phyloP scores from a whole-genome alignment of 2,113 vertebrate species.

The Thalassoma bifasciatum region DNA sequence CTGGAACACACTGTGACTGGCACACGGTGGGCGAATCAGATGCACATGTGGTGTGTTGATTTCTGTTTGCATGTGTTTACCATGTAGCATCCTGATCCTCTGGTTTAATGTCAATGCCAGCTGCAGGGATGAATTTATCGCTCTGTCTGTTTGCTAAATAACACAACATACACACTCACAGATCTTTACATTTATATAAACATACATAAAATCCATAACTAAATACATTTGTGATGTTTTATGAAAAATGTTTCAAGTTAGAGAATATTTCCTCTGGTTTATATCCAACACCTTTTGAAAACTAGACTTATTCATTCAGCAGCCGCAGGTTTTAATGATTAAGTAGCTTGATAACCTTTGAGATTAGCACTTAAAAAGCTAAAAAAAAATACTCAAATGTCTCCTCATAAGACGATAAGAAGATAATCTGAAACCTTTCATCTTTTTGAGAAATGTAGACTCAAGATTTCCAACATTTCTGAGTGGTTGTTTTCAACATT shows the following conservation, averaged over 20 bases:
- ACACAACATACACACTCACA: not conserved
- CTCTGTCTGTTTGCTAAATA: not conserved
- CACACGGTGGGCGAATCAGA: conserved; percentile 16
- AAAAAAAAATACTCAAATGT: too few species aligned
- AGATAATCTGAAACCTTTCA: too few species aligned
- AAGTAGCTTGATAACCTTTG: too few species aligned
- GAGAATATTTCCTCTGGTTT: too few species aligned
- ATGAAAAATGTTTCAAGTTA: too few species aligned
- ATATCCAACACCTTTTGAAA: too few species aligned
- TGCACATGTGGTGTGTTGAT: conserved; percentile 16
- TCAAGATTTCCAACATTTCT: not conserved
- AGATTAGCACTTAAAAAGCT: too few species aligned
- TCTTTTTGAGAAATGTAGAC: too few species aligned
- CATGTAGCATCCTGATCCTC: conserved; percentile 12
- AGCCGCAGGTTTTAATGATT: too few species aligned
- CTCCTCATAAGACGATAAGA: too few species aligned
- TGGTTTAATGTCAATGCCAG: conserved; percentile 11
- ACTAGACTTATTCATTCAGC: too few species aligned
- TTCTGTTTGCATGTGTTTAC: conserved; percentile 25
- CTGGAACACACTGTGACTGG: conserved; percentile 41
- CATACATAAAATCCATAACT: not conserved
- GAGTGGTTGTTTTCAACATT: not conserved
- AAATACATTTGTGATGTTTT: too few species aligned
- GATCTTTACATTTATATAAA: not conserved
- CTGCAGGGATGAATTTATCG: not conserved